Base-by-base conservation (phyloP, 1,140 invertebrate genomes). In the Drosophila arizonae region DNA sequence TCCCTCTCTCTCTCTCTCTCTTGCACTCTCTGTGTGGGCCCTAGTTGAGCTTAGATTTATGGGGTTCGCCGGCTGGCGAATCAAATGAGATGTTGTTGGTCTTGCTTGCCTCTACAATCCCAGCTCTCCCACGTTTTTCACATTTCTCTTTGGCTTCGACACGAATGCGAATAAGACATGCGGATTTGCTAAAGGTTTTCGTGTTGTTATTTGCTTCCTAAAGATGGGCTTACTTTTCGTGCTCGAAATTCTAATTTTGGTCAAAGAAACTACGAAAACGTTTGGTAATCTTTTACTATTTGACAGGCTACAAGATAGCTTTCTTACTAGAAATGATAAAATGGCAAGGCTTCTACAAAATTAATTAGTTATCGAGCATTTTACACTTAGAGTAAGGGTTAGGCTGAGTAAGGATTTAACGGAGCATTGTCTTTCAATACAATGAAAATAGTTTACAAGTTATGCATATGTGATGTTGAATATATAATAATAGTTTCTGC, bases 21-120 rank as follows among this genome's bases (percentile, higher is more conserved):
- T 4, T 9, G 36, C 39, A 11, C 70, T 17, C 60, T 57, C 41
- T 15, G 4, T 46, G 50, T 39, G 55, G 30, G 58, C 72, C 52
- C 79, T 84, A 77, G 76, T 87, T 88, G 82, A 62, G 72, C 65
- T 52, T 65, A 88, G 82, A 87, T 87, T 87, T 87, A 87, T 87
- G 52, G 76, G 69, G 65, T 45, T 30, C 57, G 63, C 43, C 63
- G 67, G 72, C 82, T 63, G 63, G 62, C 69, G 77, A 81, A 76
- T 77, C 68, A 81, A 87, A 79, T 77, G 82, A 87, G 76, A 74
- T 79, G 69, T 72, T 58, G 28, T 79, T 72, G 52, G 46, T 56
- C 50, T 46, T 60, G 43, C 21, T 24, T 65, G 56, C 15, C 43
- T 13, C 39, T 9, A 17, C 43, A 46, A 46, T 46, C 8, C n/a